Evolutionary conservation across 2,113 vertebrate genomes (phyloP), one percentile per base, ranked within the genome.

Genomic region (Hyaena hyaena): DNA sequence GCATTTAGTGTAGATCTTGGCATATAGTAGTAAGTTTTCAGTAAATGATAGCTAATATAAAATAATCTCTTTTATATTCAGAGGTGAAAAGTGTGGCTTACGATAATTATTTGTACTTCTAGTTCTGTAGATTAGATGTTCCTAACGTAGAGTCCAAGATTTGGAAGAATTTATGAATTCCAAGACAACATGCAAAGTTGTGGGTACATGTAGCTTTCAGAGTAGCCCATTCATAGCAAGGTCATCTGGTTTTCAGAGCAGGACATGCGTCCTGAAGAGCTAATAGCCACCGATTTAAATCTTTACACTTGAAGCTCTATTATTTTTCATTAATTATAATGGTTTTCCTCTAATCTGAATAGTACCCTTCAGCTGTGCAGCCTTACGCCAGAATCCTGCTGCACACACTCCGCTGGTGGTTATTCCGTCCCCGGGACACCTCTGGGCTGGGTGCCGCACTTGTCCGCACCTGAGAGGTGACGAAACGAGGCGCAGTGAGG

Each of bases 81-180:
- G 39, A 43, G 83, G 55, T 43, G 53, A 83, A 77, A 95, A 35
- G 4, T 90, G 74, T 88, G 28, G 33, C 83, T 94, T 77, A 61
- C 3, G 71, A 14, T 95, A 80, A 76, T 84, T 83, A 31, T 90
- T 88, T 73, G 33, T 39, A 85, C 31, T 96, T 88, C 6, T 45
- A 93, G 17, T 85, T 97, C 9, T 93, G 1, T 80, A 71, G 19
- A 74, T 90, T 61, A 88, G 85, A 69, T 90, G 21, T 95, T 84
- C 88, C 95, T 80, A 90, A 95, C 10, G 19, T 0, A 5, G 55
- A 35, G 17, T 71, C 53, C 39, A 87, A 84, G 63, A 83, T 76
- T 93, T 39, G 50, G 95, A 16, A 86, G n/a, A 73, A 50, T 88
- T 81, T 80, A 92, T 81, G 79, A 96, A 81, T n/a, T 8, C 43